Evolutionary conservation across 2,888 invertebrate species (phyloP).

Genomic region (Thymelicus lineola): DNA sequence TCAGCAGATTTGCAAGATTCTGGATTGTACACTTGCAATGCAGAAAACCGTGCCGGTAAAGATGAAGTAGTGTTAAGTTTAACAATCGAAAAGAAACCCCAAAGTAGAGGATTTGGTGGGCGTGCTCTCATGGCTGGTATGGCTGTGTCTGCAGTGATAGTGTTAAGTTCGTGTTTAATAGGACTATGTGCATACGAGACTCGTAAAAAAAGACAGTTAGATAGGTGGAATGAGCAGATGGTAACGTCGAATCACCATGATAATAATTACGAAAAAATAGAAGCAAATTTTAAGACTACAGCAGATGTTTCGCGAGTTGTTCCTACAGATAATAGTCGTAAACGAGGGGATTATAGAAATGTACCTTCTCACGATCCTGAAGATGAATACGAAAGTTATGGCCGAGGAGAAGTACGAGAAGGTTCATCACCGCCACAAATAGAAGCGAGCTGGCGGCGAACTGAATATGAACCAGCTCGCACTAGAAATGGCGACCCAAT

Average conservation of each 20-base stretch:
- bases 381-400: slow-evolving; percentile 83
- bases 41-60: slow-evolving; percentile 92
- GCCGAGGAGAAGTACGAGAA: slow-evolving; percentile 62
- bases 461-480: slow-evolving; percentile 59
- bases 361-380: slow-evolving; percentile 89
- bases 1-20: slow-evolving; percentile 90
- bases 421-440: slow-evolving; percentile 64
- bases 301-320: slow-evolving; percentile 67
- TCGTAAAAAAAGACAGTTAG: slow-evolving; percentile 85
- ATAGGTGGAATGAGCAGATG: slow-evolving; percentile 82
- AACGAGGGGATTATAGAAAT: slow-evolving; percentile 89
- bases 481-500: slow-evolving; percentile 60
- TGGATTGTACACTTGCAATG: slow-evolving; percentile 90
- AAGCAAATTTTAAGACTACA: slow-evolving; percentile 86
- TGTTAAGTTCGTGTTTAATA: slow-evolving; percentile 87
- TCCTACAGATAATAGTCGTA: slow-evolving; percentile 70
- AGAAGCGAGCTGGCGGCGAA: slow-evolving; percentile 64
- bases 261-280: slow-evolving; percentile 92
- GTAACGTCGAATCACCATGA: slow-evolving; percentile 77
- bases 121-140: slow-evolving; percentile 88
- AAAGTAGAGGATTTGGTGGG: slow-evolving; percentile 85
- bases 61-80: slow-evolving; percentile 90
- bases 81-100: slow-evolving; percentile 87
- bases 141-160: slow-evolving; percentile 88
- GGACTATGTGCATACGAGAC: slow-evolving; percentile 88